These are phyloP conservation scores for Cololabis saira DNA, from an alignment of 2,113 vertebrate genomes.

Conservation along the genomic window DNA sequence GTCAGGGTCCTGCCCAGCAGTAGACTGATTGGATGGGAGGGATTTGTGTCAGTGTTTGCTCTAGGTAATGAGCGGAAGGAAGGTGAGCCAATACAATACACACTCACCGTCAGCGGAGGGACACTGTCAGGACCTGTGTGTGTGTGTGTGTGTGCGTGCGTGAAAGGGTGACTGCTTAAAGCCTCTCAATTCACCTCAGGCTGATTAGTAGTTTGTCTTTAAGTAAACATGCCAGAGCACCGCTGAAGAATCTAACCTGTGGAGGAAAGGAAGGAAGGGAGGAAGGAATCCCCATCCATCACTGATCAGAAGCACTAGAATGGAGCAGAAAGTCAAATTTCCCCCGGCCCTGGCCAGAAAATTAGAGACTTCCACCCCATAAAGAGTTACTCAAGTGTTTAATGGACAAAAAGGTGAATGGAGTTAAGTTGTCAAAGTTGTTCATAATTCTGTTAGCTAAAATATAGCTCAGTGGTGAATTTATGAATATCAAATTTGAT, in stretches of 20 bases:
- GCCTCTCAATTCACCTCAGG: constrained; percentile 59
- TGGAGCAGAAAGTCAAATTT: constrained; percentile 9
- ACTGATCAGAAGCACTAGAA: constrained; percentile 29
- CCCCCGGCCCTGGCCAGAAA: constrained; percentile 1
- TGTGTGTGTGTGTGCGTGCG: constrained; percentile 32
- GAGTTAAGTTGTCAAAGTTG: not conserved
- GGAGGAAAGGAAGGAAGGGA: constrained; percentile 39
- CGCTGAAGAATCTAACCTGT: constrained; percentile 60
- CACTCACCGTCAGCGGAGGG: constrained; percentile 35
- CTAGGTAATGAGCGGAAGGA: constrained; percentile 75
- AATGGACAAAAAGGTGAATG: constrained; percentile 4
- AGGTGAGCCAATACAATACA: constrained; percentile 67
- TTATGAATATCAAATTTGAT: too few species aligned
- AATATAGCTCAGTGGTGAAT: too few species aligned
- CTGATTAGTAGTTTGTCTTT: constrained; percentile 81
- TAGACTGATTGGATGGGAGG: constrained; percentile 64
- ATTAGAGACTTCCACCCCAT: constrained; percentile 26
- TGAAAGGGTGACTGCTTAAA: constrained; percentile 57
- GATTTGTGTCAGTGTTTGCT: constrained; percentile 68
- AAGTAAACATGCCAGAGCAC: constrained; percentile 76
- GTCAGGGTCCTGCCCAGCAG: constrained; percentile 48
- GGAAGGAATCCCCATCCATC: constrained; percentile 58
- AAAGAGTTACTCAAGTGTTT: not conserved
- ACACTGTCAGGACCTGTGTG: constrained; percentile 35
- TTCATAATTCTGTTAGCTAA: too few species aligned